Evolutionary conservation across 2,797 vertebrate genomes (phyloP).

Genomic region (Cryptoprocta ferox): DNA sequence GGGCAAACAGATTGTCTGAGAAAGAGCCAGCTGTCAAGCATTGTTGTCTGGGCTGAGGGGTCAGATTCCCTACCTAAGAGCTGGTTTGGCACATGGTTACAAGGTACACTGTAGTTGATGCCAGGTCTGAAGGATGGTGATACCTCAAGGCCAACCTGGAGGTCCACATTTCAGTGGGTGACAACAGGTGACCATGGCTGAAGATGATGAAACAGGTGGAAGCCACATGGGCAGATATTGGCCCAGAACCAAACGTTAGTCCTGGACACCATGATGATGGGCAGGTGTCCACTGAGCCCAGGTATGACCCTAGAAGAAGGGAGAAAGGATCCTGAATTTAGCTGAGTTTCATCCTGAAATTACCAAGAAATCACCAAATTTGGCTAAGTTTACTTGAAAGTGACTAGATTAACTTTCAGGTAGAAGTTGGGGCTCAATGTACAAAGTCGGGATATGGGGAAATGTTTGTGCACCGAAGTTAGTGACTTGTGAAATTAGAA

Average conservation of each 20-base stretch:
- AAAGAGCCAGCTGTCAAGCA: background rate
- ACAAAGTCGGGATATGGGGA: background rate
- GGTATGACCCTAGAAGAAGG: background rate
- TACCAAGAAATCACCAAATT: background rate
- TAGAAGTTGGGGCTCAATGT: background rate
- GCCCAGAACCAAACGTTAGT: background rate
- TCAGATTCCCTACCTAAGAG: accelerated
- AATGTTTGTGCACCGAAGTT: background rate
- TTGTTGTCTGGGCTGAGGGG: background rate
- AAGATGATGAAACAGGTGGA: background rate
- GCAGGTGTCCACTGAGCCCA: background rate
- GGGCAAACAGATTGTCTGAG: background rate
- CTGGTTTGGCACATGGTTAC: background rate
- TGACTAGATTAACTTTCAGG: background rate
- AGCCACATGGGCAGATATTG: accelerated
- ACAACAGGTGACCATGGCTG: background rate
- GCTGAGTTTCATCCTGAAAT: background rate
- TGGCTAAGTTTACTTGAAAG: background rate
- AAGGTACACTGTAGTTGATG: accelerated
- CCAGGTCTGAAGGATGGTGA: background rate
- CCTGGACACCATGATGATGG: too few species aligned
- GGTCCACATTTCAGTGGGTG: background rate
- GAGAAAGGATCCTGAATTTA: too few species aligned
- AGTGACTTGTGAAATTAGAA: background rate
- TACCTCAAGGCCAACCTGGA: background rate